A percentile compares a stretch with the other conserved stretches of the same genome.
Conservation (phyloP, 2,113 vertebrate species). For the Microcebus murinus region DNA sequence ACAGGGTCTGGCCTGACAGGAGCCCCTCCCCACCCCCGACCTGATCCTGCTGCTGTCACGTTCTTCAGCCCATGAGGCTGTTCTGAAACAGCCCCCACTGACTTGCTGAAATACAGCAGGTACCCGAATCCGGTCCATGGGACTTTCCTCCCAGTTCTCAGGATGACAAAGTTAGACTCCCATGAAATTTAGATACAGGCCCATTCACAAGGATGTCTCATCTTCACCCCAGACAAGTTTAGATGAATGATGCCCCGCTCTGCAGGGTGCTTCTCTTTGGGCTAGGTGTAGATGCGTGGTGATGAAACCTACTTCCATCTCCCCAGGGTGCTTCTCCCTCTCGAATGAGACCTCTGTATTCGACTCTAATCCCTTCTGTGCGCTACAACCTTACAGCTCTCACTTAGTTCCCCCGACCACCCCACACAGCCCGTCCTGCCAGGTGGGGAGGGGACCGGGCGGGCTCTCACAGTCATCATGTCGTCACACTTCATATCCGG, state of each 20-base stretch:
- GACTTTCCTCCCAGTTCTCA: not conserved
- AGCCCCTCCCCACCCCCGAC: accelerated
- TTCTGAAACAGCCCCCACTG: not conserved
- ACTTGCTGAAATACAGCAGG: not conserved
- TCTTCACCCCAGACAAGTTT: not conserved
- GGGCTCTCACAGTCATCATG: constrained; percentile 96
- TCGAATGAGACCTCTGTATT: accelerated
- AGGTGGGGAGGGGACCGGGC: too few species aligned
- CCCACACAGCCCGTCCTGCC: not conserved
- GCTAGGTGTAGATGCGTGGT: too few species aligned
- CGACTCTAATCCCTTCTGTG: not conserved
- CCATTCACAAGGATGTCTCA: not conserved
- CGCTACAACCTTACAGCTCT: too few species aligned
- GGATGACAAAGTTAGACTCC: not conserved
- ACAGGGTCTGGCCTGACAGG: not conserved
- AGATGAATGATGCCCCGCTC: accelerated
- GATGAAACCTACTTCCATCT: not conserved
- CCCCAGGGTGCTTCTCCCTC: not conserved
- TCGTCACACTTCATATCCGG: constrained; percentile 99
- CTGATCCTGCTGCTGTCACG: accelerated
- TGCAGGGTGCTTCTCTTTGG: too few species aligned
- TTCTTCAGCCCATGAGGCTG: not conserved
- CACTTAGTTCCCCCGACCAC: not conserved
- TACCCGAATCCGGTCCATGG: too few species aligned
- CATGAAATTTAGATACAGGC: not conserved